These are phyloP conservation scores for Chrysoperla carnea DNA, from an alignment of 1,140 invertebrate species.

Conservation along the genomic window DNA sequence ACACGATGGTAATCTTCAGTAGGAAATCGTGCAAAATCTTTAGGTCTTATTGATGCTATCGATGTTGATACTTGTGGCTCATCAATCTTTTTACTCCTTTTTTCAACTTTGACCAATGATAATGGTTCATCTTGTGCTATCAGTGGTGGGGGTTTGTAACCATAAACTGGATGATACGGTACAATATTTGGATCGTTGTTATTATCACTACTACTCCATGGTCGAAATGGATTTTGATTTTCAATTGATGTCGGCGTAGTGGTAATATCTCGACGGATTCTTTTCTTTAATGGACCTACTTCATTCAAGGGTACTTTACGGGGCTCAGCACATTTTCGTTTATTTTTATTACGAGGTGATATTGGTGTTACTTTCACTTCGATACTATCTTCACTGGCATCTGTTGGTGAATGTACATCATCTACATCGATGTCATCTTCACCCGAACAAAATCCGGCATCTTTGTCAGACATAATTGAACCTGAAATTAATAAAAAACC, in stretches of 20 bases:
- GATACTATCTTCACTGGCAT: conserved; percentile 57
- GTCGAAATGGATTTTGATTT: conserved; percentile 29
- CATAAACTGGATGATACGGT: conserved; percentile 4
- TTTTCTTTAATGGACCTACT: conserved; percentile 44
- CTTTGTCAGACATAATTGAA: conserved; percentile 31
- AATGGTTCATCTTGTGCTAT: conserved; percentile 25
- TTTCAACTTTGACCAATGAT: conserved; percentile 21
- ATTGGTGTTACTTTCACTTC: conserved; percentile 45
- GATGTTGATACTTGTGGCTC: neutral
- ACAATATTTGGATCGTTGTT: conserved; percentile 8
- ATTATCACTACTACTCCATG: conserved; percentile 26
- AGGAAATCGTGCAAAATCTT: conserved; percentile 9
- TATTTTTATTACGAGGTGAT: conserved; percentile 37
- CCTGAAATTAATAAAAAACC: conserved; percentile 14
- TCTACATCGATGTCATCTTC: conserved; percentile 35
- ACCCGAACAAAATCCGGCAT: conserved; percentile 53
- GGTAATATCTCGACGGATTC: conserved; percentile 31
- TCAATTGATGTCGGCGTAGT: conserved; percentile 18
- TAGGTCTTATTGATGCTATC: conserved; percentile 5
- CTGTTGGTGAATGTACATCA: conserved; percentile 19
- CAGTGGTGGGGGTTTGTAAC: conserved; percentile 10
- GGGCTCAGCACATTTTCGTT: conserved; percentile 54
- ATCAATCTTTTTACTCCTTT: neutral
- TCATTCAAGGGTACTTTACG: conserved; percentile 28
- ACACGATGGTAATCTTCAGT: conserved; percentile 25